Percentiles rank a stretch among this genome's conserved stretches.
Evolutionary conservation across 2,113 vertebrate species (phyloP).

Genomic region (Falco punctatus): DNA sequence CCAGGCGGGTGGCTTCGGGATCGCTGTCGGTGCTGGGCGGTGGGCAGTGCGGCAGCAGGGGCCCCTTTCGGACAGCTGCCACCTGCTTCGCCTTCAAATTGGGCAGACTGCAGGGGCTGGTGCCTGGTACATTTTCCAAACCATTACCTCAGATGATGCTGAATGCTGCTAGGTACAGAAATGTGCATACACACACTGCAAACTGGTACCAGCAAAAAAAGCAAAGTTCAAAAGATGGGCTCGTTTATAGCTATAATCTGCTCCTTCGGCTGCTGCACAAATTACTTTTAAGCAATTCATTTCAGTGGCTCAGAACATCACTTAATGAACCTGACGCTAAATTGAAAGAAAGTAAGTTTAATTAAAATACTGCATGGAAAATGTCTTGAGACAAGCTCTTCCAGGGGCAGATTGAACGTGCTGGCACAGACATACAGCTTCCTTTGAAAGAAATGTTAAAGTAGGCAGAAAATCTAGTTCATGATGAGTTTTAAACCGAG

Average conservation of each 20-base stretch:
- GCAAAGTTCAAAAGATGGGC: not conserved
- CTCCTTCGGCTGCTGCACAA: conserved; percentile 6
- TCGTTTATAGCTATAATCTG: not conserved
- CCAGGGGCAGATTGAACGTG: not conserved
- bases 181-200: fast-evolving
- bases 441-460: not conserved
- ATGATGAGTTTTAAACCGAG: not conserved
- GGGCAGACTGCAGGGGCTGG: not conserved
- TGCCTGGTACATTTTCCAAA: not conserved
- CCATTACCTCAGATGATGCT: not conserved
- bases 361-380: conserved; percentile 34
- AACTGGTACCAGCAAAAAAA: not conserved
- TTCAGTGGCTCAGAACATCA: not conserved
- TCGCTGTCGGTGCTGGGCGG: not conserved
- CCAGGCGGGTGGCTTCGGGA: fast-evolving
- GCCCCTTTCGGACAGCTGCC: fast-evolving
- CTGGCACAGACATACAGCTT: not conserved
- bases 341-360: conserved; percentile 36
- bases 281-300: conserved; percentile 29
- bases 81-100: fast-evolving
- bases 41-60: not conserved
- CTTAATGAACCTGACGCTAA: conserved; percentile 3
- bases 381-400: conserved; percentile 13
- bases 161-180: not conserved
- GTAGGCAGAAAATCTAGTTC: not conserved